phyloP scores from a whole-genome alignment of 2,113 vertebrate species.

The Neolamprologus sp. region DNA sequence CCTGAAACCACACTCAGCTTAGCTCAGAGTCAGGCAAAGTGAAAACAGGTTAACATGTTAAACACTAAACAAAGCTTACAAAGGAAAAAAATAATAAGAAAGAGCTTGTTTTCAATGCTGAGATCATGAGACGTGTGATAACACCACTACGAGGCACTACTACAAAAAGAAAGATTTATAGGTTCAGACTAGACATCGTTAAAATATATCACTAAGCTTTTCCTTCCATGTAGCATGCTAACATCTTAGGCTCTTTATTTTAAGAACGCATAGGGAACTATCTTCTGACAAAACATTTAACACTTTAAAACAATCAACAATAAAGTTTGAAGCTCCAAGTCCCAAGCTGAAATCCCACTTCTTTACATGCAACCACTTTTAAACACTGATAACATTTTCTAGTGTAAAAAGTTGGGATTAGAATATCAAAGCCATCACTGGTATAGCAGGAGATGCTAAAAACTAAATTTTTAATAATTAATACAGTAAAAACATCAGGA shows the following conservation, averaged over 20 bases:
- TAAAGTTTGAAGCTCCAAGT: neutral
- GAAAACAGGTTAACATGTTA: neutral
- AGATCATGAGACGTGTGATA: neutral
- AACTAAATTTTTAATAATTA: neutral
- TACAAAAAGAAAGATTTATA: neutral
- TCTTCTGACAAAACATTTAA: neutral
- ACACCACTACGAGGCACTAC: neutral
- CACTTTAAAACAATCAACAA: neutral
- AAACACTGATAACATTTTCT: neutral
- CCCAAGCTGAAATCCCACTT: neutral
- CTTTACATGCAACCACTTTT: neutral
- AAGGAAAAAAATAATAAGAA: neutral
- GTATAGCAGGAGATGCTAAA: neutral
- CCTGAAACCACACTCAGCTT: constrained; percentile 8
- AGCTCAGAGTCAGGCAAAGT: neutral
- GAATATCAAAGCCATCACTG: neutral
- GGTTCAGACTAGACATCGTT: neutral
- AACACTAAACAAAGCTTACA: neutral
- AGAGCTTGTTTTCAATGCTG: neutral
- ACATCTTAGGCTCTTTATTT: neutral
- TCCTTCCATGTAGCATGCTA: neutral
- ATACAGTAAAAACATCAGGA: rapidly evolving
- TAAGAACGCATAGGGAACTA: neutral
- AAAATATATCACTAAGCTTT: neutral
- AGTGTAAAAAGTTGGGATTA: neutral